Base-by-base conservation (phyloP, 2,797 vertebrate species). In the Stomatorhinus walkeri region DNA sequence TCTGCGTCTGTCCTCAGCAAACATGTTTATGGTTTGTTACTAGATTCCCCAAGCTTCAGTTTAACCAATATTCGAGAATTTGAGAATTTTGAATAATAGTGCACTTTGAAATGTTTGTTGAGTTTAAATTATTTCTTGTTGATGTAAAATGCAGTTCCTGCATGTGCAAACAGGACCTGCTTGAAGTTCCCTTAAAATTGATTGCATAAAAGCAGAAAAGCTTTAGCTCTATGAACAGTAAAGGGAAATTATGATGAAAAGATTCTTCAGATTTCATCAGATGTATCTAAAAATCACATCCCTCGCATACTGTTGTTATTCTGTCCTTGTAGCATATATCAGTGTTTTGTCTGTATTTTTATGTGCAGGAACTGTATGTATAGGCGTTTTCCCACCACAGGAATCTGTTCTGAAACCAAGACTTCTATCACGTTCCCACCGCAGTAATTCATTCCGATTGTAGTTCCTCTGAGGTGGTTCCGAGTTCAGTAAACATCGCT, bases 141-240 rank as follows among this genome's bases (percentile, higher is more conserved):
- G 94, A 93, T 95, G 93, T 96, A 93, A 93, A 94, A 94, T 94
- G 89, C 93, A 90, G 92, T 93, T 92, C 94, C 94, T 89, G 52
- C 85, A 54, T 87, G 79, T 90, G 84, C 89, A 91, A 90, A 91
- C 90, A 88, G 89, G 89, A 68, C 92, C 91, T 95, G 96, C 96
- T 96, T 97, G 95, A 92, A 94, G 92, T 95, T 91, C 91, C 93
- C 94, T 95, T 93, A 92, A 95, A 94, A 93, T 94, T 92, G 88
- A 90, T 89, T 95, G 94, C 96, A 94, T 84, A 92, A 94, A 89
- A 90, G 61, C 46, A 87, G 19, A 88, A 91, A 48, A 28, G 24
- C 9, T 22, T 83, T 51, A 84, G 7, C 87, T 89, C 49, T 49
- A 52, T 24, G 28, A 84, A 68, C 22, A 24, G 43, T 51, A 14